Percentiles rank a stretch among this genome's conserved stretches.
phyloP scores from a whole-genome alignment of 1,140 invertebrate genomes.

The Nautilus pompilius region DNA sequence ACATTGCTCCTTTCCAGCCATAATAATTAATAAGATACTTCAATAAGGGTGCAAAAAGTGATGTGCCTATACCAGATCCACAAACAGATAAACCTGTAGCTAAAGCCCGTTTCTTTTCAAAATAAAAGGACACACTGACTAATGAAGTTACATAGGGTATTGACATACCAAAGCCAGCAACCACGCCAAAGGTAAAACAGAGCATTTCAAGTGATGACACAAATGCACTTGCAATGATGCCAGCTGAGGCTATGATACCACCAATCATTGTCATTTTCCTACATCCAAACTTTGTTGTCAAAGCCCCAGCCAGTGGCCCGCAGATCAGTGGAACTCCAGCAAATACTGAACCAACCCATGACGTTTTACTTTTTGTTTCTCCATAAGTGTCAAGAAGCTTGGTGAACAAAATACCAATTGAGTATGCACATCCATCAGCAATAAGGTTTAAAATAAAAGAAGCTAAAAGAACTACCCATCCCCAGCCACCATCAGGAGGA shows the following conservation, averaged over 20 bases:
- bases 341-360: conserved; percentile 65
- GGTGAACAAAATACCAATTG: conserved; percentile 56
- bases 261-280: conserved; percentile 71
- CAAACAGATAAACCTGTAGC: conserved; percentile 81
- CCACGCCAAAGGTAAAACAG: conserved; percentile 79
- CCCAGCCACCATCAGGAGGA: conserved; percentile 80
- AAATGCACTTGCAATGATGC: conserved; percentile 77
- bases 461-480: conserved; percentile 74
- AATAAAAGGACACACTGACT: conserved; percentile 80
- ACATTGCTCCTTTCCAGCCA: conserved; percentile 62
- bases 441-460: conserved; percentile 88
- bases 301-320: conserved; percentile 82
- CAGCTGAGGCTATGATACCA: conserved; percentile 69
- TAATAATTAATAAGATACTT: conserved; percentile 47
- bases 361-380: conserved; percentile 80
- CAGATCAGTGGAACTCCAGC: conserved; percentile 61
- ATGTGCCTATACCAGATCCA: conserved; percentile 53
- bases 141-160: conserved; percentile 76
- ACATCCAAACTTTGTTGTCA: conserved; percentile 82
- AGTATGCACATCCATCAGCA: conserved; percentile 72
- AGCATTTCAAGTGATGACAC: conserved; percentile 59
- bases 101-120: conserved; percentile 83
- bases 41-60: conserved; percentile 47
- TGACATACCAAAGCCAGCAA: conserved; percentile 82
- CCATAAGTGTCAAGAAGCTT: conserved; percentile 79